Evolutionary conservation across 64 coral and sea anemone genomes (phyloP), one percentile per base, ranked within the genome.

Genomic region (Anthopleura sola): DNA sequence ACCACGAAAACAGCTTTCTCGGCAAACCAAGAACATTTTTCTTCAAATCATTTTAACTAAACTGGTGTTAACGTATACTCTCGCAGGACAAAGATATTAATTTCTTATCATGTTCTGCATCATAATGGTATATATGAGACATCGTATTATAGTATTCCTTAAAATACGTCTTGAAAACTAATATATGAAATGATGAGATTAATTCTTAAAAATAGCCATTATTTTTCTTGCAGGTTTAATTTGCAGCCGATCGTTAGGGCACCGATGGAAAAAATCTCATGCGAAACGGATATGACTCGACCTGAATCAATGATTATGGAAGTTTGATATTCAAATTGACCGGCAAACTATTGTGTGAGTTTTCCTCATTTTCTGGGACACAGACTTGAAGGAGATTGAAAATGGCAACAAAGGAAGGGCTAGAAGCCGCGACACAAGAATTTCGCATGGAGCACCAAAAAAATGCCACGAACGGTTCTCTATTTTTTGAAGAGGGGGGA

Each of bases 221-320:
- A n/a, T 48, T 44, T 48, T 46, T 79, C 38, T 79, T 79, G 37
- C 76, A 79, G 76, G 39, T 24, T 48, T 48, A 6, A 79, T 79
- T 28, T 79, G 37, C 38, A 48, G 31, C 3, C 76, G 76, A 79
- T n/a, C 76, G 36, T 20, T 10, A 38, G 19, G 16, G 44, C 20
- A 79, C 37, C 34, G 20, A 79, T 37, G 18, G 10, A 0, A 14
- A 71, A 66, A 66, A 66, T 3, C n/a, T 5, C n/a, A 24, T 24
- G 60, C 21, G 23, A 66, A 71, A 28, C 66, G 66, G 66, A 71
- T 71, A 71, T 71, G 31, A 33, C 66, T 71, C 7, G 13, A 10
- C 1, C 13, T 12, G 66, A 32, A 32, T 34, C 66, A 71, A 71
- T 71, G 66, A 15, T 15, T 16, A 32, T 71, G n/a, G 14, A 32